Evolutionary conservation across 2,113 vertebrate genomes (phyloP).

Genomic region (Brachypteracias leptosomus): DNA sequence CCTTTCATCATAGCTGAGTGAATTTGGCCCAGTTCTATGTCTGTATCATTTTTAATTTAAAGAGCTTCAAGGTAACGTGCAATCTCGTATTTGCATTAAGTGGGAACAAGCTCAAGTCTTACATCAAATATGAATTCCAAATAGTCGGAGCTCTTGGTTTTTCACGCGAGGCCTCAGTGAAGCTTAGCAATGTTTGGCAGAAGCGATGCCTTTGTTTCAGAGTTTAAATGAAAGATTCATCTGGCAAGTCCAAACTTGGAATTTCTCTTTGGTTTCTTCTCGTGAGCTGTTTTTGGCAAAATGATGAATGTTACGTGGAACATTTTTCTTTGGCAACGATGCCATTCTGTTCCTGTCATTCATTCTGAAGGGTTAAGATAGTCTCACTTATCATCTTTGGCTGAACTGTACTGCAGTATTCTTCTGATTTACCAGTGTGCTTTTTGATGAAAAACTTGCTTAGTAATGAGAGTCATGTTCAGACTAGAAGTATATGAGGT

Average conservation of each 20-base stretch:
- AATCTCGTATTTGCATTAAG: background rate
- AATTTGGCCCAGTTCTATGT: slow-evolving; percentile 18
- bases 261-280: slow-evolving; percentile 26
- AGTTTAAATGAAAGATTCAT: slow-evolving; percentile 18
- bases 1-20: background rate
- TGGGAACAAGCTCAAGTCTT: slow-evolving; percentile 9
- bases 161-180: background rate
- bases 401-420: background rate
- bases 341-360: background rate
- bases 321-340: background rate
- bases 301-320: background rate
- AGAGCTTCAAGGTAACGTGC: background rate
- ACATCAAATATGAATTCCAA: background rate
- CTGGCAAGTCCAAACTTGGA: background rate
- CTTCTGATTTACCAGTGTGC: background rate
- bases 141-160: background rate
- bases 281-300: background rate
- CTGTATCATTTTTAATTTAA: slow-evolving; percentile 8
- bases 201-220: slow-evolving; percentile 29
- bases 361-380: background rate
- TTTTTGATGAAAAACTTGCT: background rate
- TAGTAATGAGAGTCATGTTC: background rate
- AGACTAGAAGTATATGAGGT: background rate
- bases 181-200: slow-evolving; percentile 25
- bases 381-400: background rate